Percentiles rank a stretch among this genome's conserved stretches.
Evolutionary conservation across 1,140 invertebrate genomes (phyloP).

Genomic region (Drosophila paulistorum): DNA sequence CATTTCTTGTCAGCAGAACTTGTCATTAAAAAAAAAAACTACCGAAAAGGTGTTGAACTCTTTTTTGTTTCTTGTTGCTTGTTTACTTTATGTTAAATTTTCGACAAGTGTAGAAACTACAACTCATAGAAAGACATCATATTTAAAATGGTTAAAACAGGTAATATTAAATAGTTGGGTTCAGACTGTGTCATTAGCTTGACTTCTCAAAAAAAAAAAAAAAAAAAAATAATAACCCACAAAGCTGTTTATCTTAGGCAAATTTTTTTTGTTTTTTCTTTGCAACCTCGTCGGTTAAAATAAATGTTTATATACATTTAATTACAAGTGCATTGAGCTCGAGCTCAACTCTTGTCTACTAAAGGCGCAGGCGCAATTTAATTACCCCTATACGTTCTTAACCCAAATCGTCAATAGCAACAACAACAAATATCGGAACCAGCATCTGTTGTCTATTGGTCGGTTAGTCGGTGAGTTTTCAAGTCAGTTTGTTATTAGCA

Average conservation of each 20-base stretch:
- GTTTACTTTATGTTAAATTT: slow-evolving; percentile 9
- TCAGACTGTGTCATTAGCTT: slow-evolving; percentile 58
- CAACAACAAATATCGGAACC: slow-evolving; percentile 1
- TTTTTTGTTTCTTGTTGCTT: slow-evolving; percentile 31
- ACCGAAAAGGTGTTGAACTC: slow-evolving; percentile 70
- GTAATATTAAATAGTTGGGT: slow-evolving; percentile 44
- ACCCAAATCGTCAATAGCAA: slow-evolving; percentile 62
- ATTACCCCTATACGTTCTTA: slow-evolving; percentile 74
- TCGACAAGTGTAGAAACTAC: slow-evolving; percentile 54
- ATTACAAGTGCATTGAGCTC: slow-evolving; percentile 68
- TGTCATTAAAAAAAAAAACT: slow-evolving; percentile 51
- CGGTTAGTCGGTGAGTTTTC: slow-evolving; percentile 11
- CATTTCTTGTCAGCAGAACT: slow-evolving; percentile 48
- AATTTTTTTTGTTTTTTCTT: slow-evolving; percentile 61
- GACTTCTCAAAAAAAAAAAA: slow-evolving; percentile 30
- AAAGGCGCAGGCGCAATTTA: slow-evolving; percentile 62
- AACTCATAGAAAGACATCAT: slow-evolving; percentile 11
- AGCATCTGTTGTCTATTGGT: slow-evolving; percentile 43
- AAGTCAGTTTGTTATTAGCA: slow-evolving; percentile 62
- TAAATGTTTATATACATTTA: slow-evolving; percentile 81
- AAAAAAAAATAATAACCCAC: background rate
- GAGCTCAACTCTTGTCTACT: background rate
- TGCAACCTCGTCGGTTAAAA: slow-evolving; percentile 59
- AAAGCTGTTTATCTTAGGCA: slow-evolving; percentile 57
- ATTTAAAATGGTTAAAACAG: slow-evolving; percentile 60